Base-by-base conservation (phyloP, 2,797 vertebrate genomes). In the Apodemus agrarius region DNA sequence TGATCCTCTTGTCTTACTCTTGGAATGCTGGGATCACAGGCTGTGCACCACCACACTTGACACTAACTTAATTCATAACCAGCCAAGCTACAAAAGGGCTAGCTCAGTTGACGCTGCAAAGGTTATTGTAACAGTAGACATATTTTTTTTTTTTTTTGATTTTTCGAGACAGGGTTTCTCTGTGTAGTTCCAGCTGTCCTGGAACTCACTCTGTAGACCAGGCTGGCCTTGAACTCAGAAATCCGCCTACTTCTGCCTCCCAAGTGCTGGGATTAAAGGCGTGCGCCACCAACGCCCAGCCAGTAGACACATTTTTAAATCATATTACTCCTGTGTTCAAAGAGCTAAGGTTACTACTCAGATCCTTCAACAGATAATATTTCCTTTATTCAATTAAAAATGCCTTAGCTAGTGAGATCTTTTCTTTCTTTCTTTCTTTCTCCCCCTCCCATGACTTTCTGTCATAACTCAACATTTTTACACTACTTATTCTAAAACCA, bases 341-440 rank as follows among this genome's bases (percentile, higher is more conserved):
- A 72, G 21, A 4, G 29, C 3, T 24, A n/a, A 26, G 37, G 2
- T 52, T 22, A 22, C 10, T 63, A 75, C 31, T 13, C 40, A 49
- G 57, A 81, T 72, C 89, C 29, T 91, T 83, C 40, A 49, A 49
- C 43, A 85, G 52, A 13, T 82, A 74, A 61, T 43, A 89, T 76
- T 93, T 96, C 29, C 6, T 93, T 43, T 21, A 61, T 81, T 93
- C 59, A 79, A 52, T 8, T 82, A 72, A 65, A 86, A 46, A 69
- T 17, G 34, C 57, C 2, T 81, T 88, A n/a, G 57, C 13, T 75
- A 67, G 17, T 59, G 16, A 69, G 83, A 84, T 75, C 49, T 89
- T 80, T 79, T 46, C 7, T 63, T 67, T 16, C 46, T 67, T 52
- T 52, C 52, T 52, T 52, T 52, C 52, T 13, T 52, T 52, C 52